phyloP scores from a whole-genome alignment of 2,113 vertebrate species.

The Pachycephala philippinensis region DNA sequence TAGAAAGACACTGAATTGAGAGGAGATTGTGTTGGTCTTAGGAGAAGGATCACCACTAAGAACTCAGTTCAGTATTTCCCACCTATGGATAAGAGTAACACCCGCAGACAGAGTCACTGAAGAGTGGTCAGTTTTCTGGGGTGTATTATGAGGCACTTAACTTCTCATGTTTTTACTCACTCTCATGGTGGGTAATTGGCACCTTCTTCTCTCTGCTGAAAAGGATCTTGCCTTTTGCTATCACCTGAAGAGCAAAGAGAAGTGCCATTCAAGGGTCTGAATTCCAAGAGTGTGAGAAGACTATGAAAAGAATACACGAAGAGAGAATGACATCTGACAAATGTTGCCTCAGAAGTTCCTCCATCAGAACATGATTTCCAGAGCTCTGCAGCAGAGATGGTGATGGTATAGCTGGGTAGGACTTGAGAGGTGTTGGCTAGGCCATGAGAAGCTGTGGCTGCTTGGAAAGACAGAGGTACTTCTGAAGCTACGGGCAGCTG shows the following conservation, averaged over 20 bases:
- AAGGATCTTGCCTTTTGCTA: conserved; percentile 48
- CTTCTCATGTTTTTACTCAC: conserved; percentile 13
- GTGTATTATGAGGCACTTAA: not conserved
- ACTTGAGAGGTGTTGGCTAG: not conserved
- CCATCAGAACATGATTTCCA: not conserved
- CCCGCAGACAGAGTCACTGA: not conserved
- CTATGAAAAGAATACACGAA: not conserved
- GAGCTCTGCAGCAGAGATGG: not conserved
- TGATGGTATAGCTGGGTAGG: not conserved
- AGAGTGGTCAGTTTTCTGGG: not conserved
- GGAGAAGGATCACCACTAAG: not conserved
- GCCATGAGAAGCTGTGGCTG: not conserved
- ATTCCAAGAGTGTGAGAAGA: not conserved
- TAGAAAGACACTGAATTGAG: not conserved
- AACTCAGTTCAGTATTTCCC: not conserved
- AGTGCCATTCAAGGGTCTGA: not conserved
- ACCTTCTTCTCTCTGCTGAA: conserved; percentile 33
- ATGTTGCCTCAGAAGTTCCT: not conserved
- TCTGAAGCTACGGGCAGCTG: not conserved
- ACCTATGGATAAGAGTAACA: not conserved
- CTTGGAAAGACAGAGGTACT: not conserved
- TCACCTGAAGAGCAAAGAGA: conserved; percentile 11
- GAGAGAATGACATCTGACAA: not conserved
- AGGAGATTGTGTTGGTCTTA: not conserved
- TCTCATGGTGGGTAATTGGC: not conserved